These are phyloP conservation scores for Lepilemur ruficaudatus DNA, from an alignment of 2,797 vertebrate genomes.

Conservation along the genomic window DNA sequence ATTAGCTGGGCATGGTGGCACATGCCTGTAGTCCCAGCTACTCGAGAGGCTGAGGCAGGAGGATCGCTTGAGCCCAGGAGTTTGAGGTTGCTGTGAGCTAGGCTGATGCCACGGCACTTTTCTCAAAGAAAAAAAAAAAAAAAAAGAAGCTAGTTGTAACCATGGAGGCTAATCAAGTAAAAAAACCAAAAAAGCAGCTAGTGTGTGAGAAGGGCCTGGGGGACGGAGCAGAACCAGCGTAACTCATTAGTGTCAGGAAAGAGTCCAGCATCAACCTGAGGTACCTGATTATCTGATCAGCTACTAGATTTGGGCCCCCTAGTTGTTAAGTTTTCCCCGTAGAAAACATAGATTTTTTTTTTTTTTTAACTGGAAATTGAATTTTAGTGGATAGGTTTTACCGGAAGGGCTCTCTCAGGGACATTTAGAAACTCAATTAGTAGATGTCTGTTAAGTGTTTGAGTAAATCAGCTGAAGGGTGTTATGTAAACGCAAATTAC, in stretches of 20 bases:
- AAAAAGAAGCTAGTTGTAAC: too few relatives aligned
- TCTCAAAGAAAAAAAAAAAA: too few relatives aligned
- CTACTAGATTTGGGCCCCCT: neutral
- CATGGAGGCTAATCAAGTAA: too few relatives aligned
- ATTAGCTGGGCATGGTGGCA: too few relatives aligned
- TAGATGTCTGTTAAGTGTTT: slow-evolving; percentile 15
- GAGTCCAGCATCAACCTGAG: neutral
- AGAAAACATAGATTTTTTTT: neutral
- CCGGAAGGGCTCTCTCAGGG: neutral
- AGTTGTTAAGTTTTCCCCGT: neutral
- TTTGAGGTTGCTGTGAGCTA: too few relatives aligned
- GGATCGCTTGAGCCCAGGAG: too few relatives aligned
- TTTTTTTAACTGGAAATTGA: neutral
- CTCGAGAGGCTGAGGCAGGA: too few relatives aligned
- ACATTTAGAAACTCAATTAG: slow-evolving; percentile 3
- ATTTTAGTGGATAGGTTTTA: slow-evolving; percentile 3
- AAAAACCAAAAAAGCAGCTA: neutral
- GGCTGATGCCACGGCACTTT: too few relatives aligned
- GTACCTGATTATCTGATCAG: neutral
- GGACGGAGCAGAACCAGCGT: neutral
- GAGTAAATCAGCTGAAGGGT: neutral
- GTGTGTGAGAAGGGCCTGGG: neutral
- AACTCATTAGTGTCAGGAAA: neutral
- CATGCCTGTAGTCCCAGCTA: too few relatives aligned
- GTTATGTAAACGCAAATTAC: neutral